These are phyloP conservation scores for Acanthosepion esculentum DNA, from an alignment of 2,888 invertebrate genomes.

Conservation along the genomic window DNA sequence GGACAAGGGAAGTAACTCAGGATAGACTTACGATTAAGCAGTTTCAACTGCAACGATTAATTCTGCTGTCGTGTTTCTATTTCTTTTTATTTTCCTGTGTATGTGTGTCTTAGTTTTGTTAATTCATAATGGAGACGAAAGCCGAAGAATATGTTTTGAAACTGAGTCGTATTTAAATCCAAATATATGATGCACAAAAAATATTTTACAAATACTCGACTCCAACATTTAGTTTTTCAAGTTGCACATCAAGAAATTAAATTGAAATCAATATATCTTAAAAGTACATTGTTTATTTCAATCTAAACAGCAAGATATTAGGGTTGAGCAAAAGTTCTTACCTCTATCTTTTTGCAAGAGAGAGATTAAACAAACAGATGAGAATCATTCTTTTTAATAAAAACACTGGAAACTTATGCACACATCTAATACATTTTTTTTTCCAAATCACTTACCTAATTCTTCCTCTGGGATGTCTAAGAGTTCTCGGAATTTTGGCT, in stretches of 20 bases:
- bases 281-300: background rate
- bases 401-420: too few relatives aligned
- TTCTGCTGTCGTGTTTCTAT: background rate
- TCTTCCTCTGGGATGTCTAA: conserved; percentile 69
- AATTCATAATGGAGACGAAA: background rate
- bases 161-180: background rate
- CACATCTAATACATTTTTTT: background rate
- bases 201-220: background rate
- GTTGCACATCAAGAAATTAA: background rate
- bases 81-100: background rate
- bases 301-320: too few relatives aligned
- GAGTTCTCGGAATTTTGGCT: conserved; percentile 72
- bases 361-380: too few relatives aligned
- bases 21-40: background rate
- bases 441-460: conserved; percentile 61
- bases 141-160: background rate
- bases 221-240: background rate
- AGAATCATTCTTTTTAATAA: too few relatives aligned
- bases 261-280: background rate
- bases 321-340: too few relatives aligned
- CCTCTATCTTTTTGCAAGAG: too few relatives aligned
- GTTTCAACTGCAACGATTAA: background rate
- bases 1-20: background rate
- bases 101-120: background rate
- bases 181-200: background rate